Base-by-base conservation (phyloP, 2,888 invertebrate genomes). In the Chelonus formosanus region DNA sequence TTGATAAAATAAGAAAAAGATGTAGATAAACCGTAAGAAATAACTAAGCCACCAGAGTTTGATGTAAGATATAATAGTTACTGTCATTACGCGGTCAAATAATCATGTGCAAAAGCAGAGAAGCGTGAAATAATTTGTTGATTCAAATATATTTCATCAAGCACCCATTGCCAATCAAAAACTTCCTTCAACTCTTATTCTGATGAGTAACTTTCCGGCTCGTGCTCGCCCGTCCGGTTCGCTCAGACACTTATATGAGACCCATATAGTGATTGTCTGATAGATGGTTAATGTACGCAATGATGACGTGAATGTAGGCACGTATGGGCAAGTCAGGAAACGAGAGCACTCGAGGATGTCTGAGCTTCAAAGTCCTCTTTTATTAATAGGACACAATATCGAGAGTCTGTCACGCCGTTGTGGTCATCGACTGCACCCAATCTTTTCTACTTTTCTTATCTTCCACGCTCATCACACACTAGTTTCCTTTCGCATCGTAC, bases 271-370 rank as follows among this genome's bases (percentile, higher is more conserved):
- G 65, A 40, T 50, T 47, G 35, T 47, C 50, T 31, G 40, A 40
- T 40, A 47, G 56, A 63, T 45, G 56, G 53, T 32, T 52, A 52
- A 52, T 52, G 52, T 8, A 52, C 52, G 8, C 52, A 52, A 58
- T 44, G 64, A 32, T n/a, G 44, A 36, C 43, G 43, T 59, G 40
- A 20, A 62, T 63, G 58, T 57, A 34, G n/a, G 10, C 10, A 50
- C 20, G 69, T 71, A 75, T 69, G 80, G 82, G 82, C 77, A 78
- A 76, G 80, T 78, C 82, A 78, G 82, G 81, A 83, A 82, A 79
- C 81, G 78, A 76, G 78, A 72, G 75, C 80, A 79, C 67, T 75
- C 76, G 76, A 79, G 79, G 77, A 80, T 80, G 77, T 78, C 77
- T 74, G 68, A 67, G 65, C 65, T 56, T 72, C 70, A 59, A 58